Percentiles rank a stretch among this genome's conserved stretches.
Evolutionary conservation across 2,113 vertebrate species (phyloP).

Genomic region (Copsychus sechellarum): DNA sequence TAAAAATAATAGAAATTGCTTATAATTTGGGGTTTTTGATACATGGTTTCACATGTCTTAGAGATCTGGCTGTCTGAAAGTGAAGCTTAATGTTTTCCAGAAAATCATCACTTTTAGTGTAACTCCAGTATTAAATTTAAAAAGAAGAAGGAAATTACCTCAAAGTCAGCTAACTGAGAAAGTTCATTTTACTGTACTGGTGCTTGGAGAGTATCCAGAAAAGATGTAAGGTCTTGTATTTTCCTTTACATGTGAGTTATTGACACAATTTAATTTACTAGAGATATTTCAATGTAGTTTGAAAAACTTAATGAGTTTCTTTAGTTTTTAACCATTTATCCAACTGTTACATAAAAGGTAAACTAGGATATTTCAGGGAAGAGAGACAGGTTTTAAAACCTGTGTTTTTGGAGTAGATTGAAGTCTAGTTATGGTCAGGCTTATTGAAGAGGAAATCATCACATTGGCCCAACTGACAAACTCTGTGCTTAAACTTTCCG

Average conservation of each 20-base stretch:
- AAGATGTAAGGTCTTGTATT: not conserved
- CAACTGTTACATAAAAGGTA: not conserved
- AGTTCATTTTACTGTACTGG: not conserved
- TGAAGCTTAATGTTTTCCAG: not conserved
- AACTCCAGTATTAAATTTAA: not conserved
- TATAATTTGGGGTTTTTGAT: not conserved
- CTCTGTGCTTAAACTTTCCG: not conserved
- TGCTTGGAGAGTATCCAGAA: not conserved
- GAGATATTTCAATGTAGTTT: not conserved
- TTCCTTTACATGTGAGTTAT: not conserved
- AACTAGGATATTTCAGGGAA: not conserved
- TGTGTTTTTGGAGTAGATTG: not conserved
- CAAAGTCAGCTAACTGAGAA: not conserved
- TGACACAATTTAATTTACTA: not conserved
- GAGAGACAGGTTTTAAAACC: not conserved
- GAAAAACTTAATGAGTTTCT: not conserved
- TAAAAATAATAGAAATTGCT: not conserved
- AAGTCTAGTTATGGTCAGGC: not conserved
- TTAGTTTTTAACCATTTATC: not conserved
- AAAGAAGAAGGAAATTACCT: not conserved
- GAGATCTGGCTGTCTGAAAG: not conserved
- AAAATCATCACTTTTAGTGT: not conserved
- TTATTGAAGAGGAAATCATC: not conserved
- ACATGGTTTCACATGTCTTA: not conserved
- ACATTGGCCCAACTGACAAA: not conserved